Percentiles rank a stretch among this genome's conserved stretches.
These are phyloP conservation scores for Folsomia candida DNA, from an alignment of 2,888 invertebrate species.

Conservation along the genomic window DNA sequence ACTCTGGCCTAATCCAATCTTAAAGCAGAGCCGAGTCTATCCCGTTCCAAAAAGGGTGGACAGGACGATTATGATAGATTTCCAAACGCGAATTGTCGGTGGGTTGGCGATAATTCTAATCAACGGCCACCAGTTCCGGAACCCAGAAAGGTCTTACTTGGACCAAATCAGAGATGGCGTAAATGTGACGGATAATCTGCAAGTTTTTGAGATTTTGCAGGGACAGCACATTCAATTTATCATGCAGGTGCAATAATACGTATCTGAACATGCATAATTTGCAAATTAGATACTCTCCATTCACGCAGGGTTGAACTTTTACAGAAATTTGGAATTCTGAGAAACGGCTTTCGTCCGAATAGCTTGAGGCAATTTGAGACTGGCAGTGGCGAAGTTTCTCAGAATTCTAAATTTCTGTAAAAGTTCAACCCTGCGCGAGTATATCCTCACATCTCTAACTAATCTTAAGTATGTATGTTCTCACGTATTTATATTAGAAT, in stretches of 20 bases:
- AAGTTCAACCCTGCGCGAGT: too few species aligned
- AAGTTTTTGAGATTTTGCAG: conserved; percentile 34
- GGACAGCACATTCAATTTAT: conserved; percentile 35
- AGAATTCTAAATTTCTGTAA: too few species aligned
- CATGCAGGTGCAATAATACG: conserved; percentile 26
- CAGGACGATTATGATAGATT: conserved; percentile 25
- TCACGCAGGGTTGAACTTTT: too few species aligned
- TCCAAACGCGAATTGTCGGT: not conserved
- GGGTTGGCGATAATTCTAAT: conserved; percentile 10
- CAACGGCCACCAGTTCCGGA: conserved; percentile 32
- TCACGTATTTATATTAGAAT: not conserved
- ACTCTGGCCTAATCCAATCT: conserved; percentile 22
- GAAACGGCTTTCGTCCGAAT: too few species aligned
- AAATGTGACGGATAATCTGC: conserved; percentile 30
- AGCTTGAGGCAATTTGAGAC: too few species aligned
- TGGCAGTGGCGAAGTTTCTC: too few species aligned
- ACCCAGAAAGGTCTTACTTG: conserved; percentile 28
- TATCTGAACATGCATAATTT: too few species aligned
- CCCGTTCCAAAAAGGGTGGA: conserved; percentile 23
- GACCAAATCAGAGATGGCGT: conserved; percentile 15
- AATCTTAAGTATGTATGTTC: not conserved
- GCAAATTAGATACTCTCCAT: conserved; percentile 18
- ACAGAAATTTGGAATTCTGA: too few species aligned
- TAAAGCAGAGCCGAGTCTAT: conserved; percentile 32
- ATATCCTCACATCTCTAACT: not conserved